Conservation (phyloP, 2,888 invertebrate genomes). For the Tetragnatha montana region DNA sequence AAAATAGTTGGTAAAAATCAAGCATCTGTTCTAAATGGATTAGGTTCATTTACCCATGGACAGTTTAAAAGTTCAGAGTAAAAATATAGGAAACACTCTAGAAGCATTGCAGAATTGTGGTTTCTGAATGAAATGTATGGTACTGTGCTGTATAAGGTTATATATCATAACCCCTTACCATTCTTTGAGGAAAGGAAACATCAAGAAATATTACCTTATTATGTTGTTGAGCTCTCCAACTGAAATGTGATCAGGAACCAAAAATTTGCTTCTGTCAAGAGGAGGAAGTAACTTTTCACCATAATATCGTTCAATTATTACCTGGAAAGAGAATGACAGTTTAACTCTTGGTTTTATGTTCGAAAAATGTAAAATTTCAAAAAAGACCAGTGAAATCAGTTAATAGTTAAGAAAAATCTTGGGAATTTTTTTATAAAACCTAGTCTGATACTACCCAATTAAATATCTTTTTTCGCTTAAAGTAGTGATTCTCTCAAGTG, state of each 20-base stretch:
- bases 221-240: conserved; percentile 80
- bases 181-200: too few species aligned
- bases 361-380: neutral
- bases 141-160: too few species aligned
- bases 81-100: too few species aligned
- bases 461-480: too few species aligned
- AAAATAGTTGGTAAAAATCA: too few species aligned
- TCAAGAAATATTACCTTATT: conserved; percentile 76
- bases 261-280: conserved; percentile 79
- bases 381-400: neutral
- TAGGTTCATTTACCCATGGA: too few species aligned
- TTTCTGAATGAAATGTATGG: too few species aligned
- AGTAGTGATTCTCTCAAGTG: too few species aligned
- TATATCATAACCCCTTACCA: too few species aligned
- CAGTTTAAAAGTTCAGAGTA: too few species aligned
- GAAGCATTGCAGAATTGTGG: too few species aligned
- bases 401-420: neutral
- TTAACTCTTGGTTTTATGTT: neutral
- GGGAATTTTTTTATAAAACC: neutral
- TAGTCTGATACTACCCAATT: neutral
- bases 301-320: conserved; percentile 79
- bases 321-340: conserved; percentile 70
- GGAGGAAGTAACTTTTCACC: conserved; percentile 79
- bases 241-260: conserved; percentile 80
- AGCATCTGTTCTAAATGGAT: too few species aligned